A percentile compares a stretch with the other conserved stretches of the same genome.
Conservation (phyloP, 2,888 invertebrate genomes). For the Saturnia japonica region DNA sequence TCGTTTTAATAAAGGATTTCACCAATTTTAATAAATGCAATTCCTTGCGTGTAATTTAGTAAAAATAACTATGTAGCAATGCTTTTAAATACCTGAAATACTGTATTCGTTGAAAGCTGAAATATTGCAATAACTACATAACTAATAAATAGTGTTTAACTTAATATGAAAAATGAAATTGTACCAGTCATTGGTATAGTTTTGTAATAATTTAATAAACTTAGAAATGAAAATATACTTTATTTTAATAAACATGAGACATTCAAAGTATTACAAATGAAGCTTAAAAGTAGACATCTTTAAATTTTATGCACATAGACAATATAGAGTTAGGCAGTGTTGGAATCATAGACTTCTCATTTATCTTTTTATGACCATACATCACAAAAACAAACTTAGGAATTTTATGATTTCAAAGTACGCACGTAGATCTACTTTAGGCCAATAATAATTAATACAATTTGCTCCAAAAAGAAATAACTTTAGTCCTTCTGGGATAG, state of each 20-base stretch:
- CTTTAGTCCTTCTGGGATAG: conserved; percentile 42
- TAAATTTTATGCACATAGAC: no score
- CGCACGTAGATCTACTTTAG: not conserved
- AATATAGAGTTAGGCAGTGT: no score
- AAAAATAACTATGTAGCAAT: not conserved
- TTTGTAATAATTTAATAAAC: no score
- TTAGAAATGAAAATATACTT: no score
- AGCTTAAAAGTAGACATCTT: no score
- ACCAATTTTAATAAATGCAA: not conserved
- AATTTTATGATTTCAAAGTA: not conserved
- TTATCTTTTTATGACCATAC: no score
- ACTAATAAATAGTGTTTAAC: not conserved
- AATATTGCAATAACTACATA: not conserved
- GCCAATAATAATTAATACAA: conserved; percentile 39
- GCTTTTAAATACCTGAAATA: not conserved
- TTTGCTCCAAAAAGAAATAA: conserved; percentile 46
- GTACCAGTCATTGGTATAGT: no score
- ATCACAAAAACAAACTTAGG: not conserved
- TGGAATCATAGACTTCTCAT: no score
- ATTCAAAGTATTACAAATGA: no score
- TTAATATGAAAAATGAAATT: not conserved
- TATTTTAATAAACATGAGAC: no score
- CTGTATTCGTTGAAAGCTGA: not conserved
- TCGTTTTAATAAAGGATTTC: not conserved
- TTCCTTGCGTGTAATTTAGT: not conserved